A percentile compares a stretch with the other conserved stretches of the same genome.
phyloP scores from a whole-genome alignment of 2,797 vertebrate genomes.

The Tarsius wallacei region DNA sequence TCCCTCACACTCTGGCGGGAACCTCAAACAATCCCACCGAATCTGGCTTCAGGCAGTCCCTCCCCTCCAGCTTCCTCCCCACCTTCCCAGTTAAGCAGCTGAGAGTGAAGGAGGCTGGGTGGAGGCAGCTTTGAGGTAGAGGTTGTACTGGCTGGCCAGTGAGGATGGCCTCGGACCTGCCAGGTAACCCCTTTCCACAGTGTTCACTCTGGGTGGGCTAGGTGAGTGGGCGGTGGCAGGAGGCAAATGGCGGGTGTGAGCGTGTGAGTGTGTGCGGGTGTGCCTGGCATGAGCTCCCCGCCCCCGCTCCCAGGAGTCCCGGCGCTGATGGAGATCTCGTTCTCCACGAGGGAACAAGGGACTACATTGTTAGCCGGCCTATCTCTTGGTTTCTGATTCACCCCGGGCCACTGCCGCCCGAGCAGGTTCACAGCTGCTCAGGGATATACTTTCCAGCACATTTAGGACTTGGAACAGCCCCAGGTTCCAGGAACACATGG shows the following conservation, averaged over 20 bases:
- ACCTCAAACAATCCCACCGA: background rate
- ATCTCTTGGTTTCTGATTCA: conserved; percentile 89
- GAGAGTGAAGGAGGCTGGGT: background rate
- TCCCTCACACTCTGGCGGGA: background rate
- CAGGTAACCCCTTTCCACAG: conserved; percentile 56
- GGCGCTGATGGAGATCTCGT: conserved; percentile 55
- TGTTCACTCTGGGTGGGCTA: background rate
- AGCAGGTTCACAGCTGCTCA: conserved; percentile 91
- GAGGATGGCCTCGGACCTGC: background rate
- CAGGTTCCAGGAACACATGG: conserved; percentile 91
- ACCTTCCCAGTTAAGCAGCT: background rate
- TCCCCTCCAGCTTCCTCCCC: background rate
- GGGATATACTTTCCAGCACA: conserved; percentile 91
- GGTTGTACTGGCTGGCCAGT: background rate
- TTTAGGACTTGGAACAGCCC: conserved; percentile 90
- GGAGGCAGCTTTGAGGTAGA: conserved; percentile 59
- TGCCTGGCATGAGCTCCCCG: background rate
- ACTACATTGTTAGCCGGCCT: conserved; percentile 88
- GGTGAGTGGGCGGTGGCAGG: background rate
- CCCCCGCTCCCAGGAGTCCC: conserved; percentile 59
- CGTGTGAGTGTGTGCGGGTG: background rate
- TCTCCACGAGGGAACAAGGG: conserved; percentile 86
- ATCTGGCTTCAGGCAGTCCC: background rate
- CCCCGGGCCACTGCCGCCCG: conserved; percentile 82
- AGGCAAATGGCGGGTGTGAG: background rate